Conservation (phyloP, 1,140 invertebrate species). For the Bombus terrestris region DNA sequence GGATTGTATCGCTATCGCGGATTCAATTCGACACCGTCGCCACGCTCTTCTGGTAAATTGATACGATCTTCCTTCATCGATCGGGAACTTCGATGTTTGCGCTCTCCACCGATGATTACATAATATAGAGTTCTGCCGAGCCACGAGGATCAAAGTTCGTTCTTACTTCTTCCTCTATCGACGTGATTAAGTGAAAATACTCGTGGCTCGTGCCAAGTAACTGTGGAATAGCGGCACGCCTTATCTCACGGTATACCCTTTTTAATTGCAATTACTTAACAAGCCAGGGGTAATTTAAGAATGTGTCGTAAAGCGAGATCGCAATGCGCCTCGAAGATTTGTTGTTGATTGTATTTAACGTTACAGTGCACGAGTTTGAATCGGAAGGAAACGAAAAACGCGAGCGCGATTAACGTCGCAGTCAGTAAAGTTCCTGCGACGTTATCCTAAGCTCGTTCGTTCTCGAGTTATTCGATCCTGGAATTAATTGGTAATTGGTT, state of each 20-base stretch:
- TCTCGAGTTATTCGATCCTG: not conserved
- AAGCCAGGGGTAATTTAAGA: not conserved
- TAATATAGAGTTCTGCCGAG: not conserved
- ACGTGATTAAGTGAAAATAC: not conserved
- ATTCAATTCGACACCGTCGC: not conserved
- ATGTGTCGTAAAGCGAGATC: not conserved
- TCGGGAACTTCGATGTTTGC: not conserved
- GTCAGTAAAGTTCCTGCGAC: rapidly evolving
- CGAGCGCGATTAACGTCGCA: too few relatives aligned
- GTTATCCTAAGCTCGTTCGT: not conserved
- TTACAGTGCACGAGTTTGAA: not conserved
- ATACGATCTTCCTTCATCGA: not conserved
- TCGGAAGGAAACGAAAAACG: too few relatives aligned
- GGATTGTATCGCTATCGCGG: not conserved
- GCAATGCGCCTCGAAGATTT: not conserved
- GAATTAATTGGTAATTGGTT: conserved; percentile 28
- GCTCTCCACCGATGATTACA: not conserved
- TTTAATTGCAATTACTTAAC: not conserved
- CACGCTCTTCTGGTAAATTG: not conserved
- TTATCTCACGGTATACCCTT: not conserved
- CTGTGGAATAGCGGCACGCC: too few relatives aligned
- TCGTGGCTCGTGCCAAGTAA: not conserved
- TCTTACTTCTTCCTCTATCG: not conserved
- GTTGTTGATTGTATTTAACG: not conserved
- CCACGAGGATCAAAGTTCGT: not conserved